Evolutionary conservation across 2,113 vertebrate species (phyloP), one percentile per base, ranked within the genome.

Genomic region (Madoqua kirkii): DNA sequence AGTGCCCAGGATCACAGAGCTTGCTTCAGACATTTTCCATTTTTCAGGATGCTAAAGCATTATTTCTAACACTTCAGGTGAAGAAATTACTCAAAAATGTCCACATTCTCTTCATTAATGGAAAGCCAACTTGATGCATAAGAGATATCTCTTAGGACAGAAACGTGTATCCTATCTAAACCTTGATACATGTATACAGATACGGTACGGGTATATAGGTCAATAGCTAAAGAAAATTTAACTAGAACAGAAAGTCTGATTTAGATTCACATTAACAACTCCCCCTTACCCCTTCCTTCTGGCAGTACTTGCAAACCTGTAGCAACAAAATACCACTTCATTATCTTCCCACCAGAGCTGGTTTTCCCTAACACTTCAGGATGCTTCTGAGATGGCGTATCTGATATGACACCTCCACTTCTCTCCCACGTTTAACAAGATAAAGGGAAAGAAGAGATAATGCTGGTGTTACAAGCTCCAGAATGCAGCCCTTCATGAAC

Each of bases 311-410:
- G 67, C 29, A 91, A 98, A 97, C 79, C 81, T 96, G 43, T 60
- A 93, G 62, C 33, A 15, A 87, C 23, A 87, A 36, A 59, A n/a
- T 62, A 89, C 92, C 95, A 96, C 92, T 97, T 98, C 95, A 97
- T 87, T 98, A 97, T 90, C 96, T 97, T 96, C 81, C 95, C 89
- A 97, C 43, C 96, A 79, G 45, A 97, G 60, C 31, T 33, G 29
- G 45, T 96, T 98, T 98, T 96, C 83, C 92, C 81, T 93, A 98
- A 94, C 48, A 97, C 45, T 48, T 98, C 76, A 74, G 52, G 96
- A 93, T 78, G 67, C 96, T 98, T 92, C 97, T 91, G 94, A 93
- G 89, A 85, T 25, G 97, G 97, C 9, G 43, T 40, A 60, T 92
- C 94, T 62, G 45, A 93, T n/a, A 95, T 95, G 90, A 97, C 96